Conservation (phyloP, 1,140 invertebrate species). For the Neodiprion fabricii region DNA sequence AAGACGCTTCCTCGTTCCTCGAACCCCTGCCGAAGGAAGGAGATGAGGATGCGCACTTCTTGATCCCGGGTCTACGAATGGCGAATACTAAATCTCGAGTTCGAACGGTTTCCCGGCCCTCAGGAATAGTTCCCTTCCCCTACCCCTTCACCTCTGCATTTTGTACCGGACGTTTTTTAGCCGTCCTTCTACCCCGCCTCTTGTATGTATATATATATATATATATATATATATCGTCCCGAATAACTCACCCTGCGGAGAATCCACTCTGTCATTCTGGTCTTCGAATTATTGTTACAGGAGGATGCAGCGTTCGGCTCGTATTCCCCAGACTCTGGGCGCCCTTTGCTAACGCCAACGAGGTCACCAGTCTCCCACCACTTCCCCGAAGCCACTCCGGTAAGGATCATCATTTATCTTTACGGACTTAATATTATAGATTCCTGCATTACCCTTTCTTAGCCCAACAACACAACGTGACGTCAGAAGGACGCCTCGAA, state of each 20-base stretch:
- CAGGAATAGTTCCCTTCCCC: background rate
- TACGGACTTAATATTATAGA: too few species aligned
- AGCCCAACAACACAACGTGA: too few species aligned
- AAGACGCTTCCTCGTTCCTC: slow-evolving; percentile 53
- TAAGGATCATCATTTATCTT: slow-evolving; percentile 28
- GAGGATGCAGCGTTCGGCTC: slow-evolving; percentile 55
- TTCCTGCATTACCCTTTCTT: too few species aligned
- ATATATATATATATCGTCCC: background rate
- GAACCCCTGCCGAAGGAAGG: background rate
- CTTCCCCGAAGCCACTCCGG: slow-evolving; percentile 56
- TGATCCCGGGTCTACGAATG: slow-evolving; percentile 37
- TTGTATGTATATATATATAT: background rate
- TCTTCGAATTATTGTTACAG: slow-evolving; percentile 31
- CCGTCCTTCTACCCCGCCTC: background rate
- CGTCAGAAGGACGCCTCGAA: too few species aligned
- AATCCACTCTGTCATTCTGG: slow-evolving; percentile 11
- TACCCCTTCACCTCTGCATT: background rate
- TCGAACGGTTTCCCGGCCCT: background rate
- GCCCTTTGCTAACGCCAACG: slow-evolving; percentile 50
- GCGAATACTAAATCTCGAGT: slow-evolving; percentile 56
- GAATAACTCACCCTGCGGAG: background rate
- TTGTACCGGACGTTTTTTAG: background rate
- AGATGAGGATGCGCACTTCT: background rate
- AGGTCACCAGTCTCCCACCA: slow-evolving; percentile 49
- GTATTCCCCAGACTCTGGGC: slow-evolving; percentile 60